Percentiles rank a stretch among this genome's conserved stretches.
phyloP scores from a whole-genome alignment of 2,113 vertebrate genomes.

The Hucho hucho region DNA sequence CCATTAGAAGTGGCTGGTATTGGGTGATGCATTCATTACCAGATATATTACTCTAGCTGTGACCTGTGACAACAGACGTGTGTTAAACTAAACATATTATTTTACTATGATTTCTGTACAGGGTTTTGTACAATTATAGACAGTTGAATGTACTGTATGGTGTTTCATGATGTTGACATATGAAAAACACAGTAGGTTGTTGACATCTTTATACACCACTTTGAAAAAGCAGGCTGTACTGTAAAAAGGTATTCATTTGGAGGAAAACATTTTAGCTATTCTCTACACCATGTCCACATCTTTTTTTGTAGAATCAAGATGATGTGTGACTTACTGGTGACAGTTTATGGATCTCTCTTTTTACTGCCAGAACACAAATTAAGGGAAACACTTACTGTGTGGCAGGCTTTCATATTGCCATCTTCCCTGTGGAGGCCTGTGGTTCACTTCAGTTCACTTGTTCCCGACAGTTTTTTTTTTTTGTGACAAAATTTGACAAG shows the following conservation, averaged over 20 bases:
- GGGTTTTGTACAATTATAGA: no score
- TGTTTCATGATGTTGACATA: neutral
- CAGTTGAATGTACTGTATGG: no score
- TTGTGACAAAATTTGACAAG: constrained; percentile 2
- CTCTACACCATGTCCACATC: no score
- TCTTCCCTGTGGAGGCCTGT: constrained; percentile 7
- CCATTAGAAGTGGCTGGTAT: constrained; percentile 10
- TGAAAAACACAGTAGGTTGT: neutral
- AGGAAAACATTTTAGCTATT: no score
- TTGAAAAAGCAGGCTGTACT: no score
- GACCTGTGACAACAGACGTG: constrained; percentile 8
- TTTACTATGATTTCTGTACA: no score
- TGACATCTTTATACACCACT: neutral
- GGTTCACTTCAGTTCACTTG: constrained; percentile 14
- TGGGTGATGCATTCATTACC: constrained; percentile 24
- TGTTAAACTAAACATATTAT: no score
- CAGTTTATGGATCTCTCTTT: constrained; percentile 11
- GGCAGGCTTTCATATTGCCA: constrained; percentile 17
- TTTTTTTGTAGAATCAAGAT: no score
- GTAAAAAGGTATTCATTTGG: no score
- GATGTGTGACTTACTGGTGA: no score
- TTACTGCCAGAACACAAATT: constrained; percentile 11
- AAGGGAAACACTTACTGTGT: constrained; percentile 2
- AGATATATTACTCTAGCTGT: constrained; percentile 30
- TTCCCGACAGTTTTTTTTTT: constrained; percentile 10